Evolutionary conservation across 1,140 invertebrate genomes (phyloP), one percentile per base, ranked within the genome.

Genomic region (Heliconius nattereri): DNA sequence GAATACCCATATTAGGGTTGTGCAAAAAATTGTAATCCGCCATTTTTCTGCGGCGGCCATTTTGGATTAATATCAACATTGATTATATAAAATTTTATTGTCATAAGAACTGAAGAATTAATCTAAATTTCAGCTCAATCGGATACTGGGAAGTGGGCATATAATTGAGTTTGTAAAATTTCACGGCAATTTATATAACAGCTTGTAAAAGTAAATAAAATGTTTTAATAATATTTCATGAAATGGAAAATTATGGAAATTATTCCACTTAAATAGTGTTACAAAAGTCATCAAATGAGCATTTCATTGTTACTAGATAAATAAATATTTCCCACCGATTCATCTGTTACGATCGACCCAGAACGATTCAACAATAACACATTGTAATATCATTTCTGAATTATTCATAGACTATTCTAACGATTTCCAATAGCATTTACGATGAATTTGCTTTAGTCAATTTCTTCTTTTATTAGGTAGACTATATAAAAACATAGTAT

Each of bases 311-410:
- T 23, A 3, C 57, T 60, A 23, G 9, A 60, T 60, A 60, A 60
- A 60, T 60, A 60, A 26, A 60, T 60, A 60, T 60, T 60, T 3
- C 8, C 23, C 57, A 11, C 9, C 57, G 23, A 20, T 60, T 60
- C 57, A 60, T 60, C 57, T 60, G 57, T 60, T 23, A 60, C 57
- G 23, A 60, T 11, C n/a, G 57, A 23, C 57, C 57, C 57, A 60
- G 57, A 60, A 60, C 57, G 57, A 60, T 60, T 60, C 57, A 60
- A 60, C 57, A 60, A 60, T 60, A 60, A 23, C 57, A 60, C 57
- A 60, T 60, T 60, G 57, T 60, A 60, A 60, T 60, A 60, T 60
- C 57, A 60, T 60, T 60, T 60, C 57, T 60, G 57, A 60, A 60
- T 60, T 60, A 60, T 60, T 60, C 57, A 60, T 60, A 60, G 8